phyloP scores from a whole-genome alignment of 2,797 vertebrate species.

The Characodon lateralis region DNA sequence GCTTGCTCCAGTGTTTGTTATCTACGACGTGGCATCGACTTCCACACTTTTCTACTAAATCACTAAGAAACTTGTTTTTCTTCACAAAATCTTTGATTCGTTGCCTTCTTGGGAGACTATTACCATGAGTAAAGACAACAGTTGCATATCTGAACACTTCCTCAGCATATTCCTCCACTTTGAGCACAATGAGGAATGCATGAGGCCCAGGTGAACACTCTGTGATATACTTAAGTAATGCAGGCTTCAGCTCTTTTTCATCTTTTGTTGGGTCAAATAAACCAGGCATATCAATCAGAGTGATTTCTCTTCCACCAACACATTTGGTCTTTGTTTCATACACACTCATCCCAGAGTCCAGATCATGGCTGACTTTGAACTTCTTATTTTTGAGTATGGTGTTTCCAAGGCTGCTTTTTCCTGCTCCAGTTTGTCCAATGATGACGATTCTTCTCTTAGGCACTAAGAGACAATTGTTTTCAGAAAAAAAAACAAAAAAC shows the following conservation, averaged over 20 bases:
- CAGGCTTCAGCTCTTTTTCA: slow-evolving; percentile 33
- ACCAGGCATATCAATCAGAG: slow-evolving; percentile 16
- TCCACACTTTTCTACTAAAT: slow-evolving; percentile 54
- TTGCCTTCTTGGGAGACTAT: slow-evolving; percentile 36
- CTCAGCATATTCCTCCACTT: slow-evolving; percentile 64
- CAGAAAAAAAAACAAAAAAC: neutral
- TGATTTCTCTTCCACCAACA: slow-evolving; percentile 31
- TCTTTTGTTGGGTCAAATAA: slow-evolving; percentile 18
- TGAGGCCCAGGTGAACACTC: slow-evolving; percentile 65
- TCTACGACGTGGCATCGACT: slow-evolving; percentile 59
- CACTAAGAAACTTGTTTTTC: slow-evolving; percentile 11
- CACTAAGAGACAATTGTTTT: neutral
- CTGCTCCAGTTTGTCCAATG: neutral
- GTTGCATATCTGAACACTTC: slow-evolving; percentile 50
- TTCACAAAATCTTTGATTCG: slow-evolving; percentile 40
- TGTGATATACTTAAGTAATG: slow-evolving; percentile 47
- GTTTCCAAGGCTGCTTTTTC: neutral
- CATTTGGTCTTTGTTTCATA: neutral
- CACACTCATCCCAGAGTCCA: neutral
- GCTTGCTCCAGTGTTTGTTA: slow-evolving; percentile 47
- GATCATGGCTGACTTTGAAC: neutral
- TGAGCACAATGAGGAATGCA: slow-evolving; percentile 68
- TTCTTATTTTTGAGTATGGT: neutral
- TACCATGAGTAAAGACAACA: slow-evolving; percentile 66
- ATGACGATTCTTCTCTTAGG: neutral